Base-by-base conservation (phyloP, 2,888 invertebrate genomes). In the Trichopoda pennipes region DNA sequence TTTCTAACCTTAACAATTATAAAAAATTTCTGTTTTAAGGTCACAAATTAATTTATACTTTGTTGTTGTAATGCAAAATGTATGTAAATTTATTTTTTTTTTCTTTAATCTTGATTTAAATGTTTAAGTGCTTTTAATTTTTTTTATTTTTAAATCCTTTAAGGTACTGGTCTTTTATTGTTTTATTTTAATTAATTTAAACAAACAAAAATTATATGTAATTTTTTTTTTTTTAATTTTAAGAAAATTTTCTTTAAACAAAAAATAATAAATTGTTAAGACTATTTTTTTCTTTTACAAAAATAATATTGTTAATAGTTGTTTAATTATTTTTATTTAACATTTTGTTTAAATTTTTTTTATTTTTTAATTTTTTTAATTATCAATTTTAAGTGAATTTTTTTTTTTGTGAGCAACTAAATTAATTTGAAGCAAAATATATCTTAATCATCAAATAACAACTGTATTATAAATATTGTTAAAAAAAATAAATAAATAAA, bases 141-240 rank as follows among this genome's bases (percentile, higher is more conserved):
- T 55, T 63, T 69, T 47, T 58, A 51, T 21, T 47, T 68, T 49
- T 63, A 61, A 75, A 68, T 56, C 70, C 56, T 69, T n/a, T 60
- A 70, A 82, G 79, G 82, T 82, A 82, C 72, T 82, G 82, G 82
- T 82, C 79, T 82, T 72, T 75, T 61, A 61, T 77, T 58, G 69
- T 77, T 64, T 78, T 64, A 55, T 78, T 74, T 55, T 75, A 28
- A 3, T 28, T 28, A 4, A n/a, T 60, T 69, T 55, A 66, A 51
- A 28, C 4, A 3, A 28, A 23, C 12, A 66, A 58, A 58, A 35
- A n/a, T 19, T 23, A 38, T 14, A 28, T 44, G 14, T 38, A 38
- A 38, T 23, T 53, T 53, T 53, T 44, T 44, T 44, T 44, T 44
- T 44, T 12, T 38, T 38, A 16, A 14, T 14, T 3, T 3, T 14